Evolutionary conservation across 2,888 invertebrate genomes (phyloP), one percentile per base, ranked within the genome.

Genomic region (Crematogaster levior): DNA sequence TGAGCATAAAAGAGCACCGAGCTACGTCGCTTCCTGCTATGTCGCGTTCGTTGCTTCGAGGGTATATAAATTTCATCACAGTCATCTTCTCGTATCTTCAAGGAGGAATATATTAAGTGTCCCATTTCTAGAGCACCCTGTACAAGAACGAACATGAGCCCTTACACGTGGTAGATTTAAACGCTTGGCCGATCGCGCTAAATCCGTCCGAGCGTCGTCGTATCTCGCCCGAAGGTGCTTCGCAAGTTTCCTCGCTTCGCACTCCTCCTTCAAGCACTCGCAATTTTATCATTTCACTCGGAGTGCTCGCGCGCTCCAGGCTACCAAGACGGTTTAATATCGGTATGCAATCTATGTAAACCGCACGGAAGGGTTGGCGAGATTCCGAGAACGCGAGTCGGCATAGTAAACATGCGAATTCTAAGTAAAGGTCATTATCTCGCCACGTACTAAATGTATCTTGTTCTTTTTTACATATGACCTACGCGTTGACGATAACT

Each of bases 231-330:
- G 70, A 34, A 48, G 68, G 46, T 24, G 46, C 37, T 27, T 63
- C 30, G 37, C 51, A 34, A 43, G 18, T 43, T 72, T 34, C 80
- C 43, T 43, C 40, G 30, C 75, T 46, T 80, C 80, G 61, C 68
- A 15, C 46, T 72, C 51, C 27, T n/a, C n/a, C 53, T 58, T 30
- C 56, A 18, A 60, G 48, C 46, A 48, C 37, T 60, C 74, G 60
- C 51, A 81, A 65, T 84, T 84, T 84, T 84, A 84, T 84, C 75
- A 84, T 81, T 77, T 85, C 58, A 66, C 65, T 61, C 61, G 30
- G 24, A 74, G 80, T 21, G 73, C 34, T 68, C 48, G 56, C 56
- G 56, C 56, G 24, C 56, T 79, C 24, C 21, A 4, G 60, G 79
- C 82, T 75, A 65, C 58, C 58, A 56, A 63, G 72, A 65, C 53